Evolutionary conservation across 2,797 vertebrate genomes (phyloP).

Genomic region (Sphenopsis melanotis): DNA sequence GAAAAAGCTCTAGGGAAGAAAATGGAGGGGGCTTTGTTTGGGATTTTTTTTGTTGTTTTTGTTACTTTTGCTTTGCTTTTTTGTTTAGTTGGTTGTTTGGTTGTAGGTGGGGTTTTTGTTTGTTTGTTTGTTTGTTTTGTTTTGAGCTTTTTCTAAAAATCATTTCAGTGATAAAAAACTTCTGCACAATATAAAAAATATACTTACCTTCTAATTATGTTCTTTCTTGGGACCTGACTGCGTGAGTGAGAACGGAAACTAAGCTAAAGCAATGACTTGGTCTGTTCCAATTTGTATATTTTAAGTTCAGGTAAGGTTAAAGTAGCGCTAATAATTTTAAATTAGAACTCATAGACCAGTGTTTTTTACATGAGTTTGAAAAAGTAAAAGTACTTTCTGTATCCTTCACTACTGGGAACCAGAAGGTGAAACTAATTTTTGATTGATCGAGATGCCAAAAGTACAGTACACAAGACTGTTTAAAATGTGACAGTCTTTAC

Average conservation of each 20-base stretch:
- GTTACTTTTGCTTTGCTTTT: not conserved
- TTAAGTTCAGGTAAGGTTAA: not conserved
- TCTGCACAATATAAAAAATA: not conserved
- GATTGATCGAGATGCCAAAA: not conserved
- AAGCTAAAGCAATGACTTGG: not conserved
- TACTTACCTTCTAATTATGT: not conserved
- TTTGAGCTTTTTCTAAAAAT: not conserved
- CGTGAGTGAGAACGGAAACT: not conserved
- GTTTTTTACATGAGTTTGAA: not conserved
- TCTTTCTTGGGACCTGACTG: not conserved
- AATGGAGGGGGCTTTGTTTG: not conserved
- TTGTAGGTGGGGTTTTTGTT: not conserved
- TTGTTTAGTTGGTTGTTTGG: accelerated
- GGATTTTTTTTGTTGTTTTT: not conserved
- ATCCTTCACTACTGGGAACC: not conserved
- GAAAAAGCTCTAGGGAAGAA: not conserved
- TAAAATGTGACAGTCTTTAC: not conserved
- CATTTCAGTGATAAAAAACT: not conserved
- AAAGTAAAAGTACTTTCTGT: not conserved
- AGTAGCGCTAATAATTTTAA: not conserved
- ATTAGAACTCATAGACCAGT: not conserved
- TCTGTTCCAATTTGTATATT: not conserved
- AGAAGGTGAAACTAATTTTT: not conserved
- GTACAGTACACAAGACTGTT: not conserved
- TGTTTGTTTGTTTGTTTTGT: not conserved